Percentiles rank a stretch among this genome's conserved stretches.
Conservation (phyloP, 2,797 vertebrate genomes). For the Acanthurus lineatus region DNA sequence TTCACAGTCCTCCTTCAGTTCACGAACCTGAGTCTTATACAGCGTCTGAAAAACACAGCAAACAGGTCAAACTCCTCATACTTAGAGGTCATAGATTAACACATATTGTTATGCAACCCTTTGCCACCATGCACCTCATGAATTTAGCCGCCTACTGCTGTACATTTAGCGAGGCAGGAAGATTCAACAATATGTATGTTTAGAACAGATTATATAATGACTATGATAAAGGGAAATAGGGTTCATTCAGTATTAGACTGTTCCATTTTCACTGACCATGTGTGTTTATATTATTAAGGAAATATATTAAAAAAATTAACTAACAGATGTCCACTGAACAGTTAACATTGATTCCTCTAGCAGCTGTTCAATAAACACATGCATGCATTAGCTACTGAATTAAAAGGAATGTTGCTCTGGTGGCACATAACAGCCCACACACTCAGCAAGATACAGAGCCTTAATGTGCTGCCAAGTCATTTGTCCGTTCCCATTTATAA, state of each 20-base stretch:
- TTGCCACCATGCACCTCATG: neutral
- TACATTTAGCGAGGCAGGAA: neutral
- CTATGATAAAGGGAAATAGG: neutral
- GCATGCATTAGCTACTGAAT: neutral
- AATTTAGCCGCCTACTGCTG: neutral
- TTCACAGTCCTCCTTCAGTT: conserved; percentile 97
- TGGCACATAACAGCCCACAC: conserved; percentile 11
- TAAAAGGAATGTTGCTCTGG: neutral
- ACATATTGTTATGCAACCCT: neutral
- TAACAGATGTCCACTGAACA: neutral
- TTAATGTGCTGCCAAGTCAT: conserved; percentile 10
- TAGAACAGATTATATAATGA: neutral
- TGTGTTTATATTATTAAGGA: neutral
- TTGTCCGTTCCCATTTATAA: neutral
- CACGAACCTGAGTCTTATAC: conserved; percentile 98
- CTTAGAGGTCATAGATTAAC: neutral
- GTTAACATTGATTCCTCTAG: neutral
- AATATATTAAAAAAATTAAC: neutral
- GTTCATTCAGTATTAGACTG: neutral
- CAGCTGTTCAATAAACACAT: neutral
- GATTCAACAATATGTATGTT: neutral
- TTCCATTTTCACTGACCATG: neutral
- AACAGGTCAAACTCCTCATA: neutral
- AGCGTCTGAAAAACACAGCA: conserved; percentile 87
- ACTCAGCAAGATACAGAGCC: neutral